Base-by-base conservation (phyloP, 2,888 invertebrate species). In the Pseudococcus jackbeardsleyi region DNA sequence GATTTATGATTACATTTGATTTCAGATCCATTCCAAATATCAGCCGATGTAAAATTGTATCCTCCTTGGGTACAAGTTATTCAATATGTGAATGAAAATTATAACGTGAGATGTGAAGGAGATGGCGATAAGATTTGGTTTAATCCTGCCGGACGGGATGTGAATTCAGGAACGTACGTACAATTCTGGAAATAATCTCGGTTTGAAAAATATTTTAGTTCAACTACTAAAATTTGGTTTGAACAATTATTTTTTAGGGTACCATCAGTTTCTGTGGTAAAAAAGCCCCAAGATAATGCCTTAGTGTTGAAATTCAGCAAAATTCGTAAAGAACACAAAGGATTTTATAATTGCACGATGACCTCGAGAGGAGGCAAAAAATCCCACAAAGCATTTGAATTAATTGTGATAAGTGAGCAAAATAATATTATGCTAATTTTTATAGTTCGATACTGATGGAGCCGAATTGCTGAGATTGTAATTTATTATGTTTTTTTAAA, bases 51-150 rank as follows among this genome's bases (percentile, higher is more conserved):
- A 17, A 88, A 82, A 88, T 22, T 88, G 19, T 33, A 42, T 4
- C 88, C 88, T 22, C 88, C 88, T 39, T 88, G 88, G 88, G 26
- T 77, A 59, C 39, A 42, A 39, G 88, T 85, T 1, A 17, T 88
- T n/a, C 42, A 85, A 85, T 22, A 85, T 50, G 85, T 72, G n/a
- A 85, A 85, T 77, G 85, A 88, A 72, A 85, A 42, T 54, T 88
- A 88, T 19, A 77, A 17, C 50, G 85, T 88, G 19, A 88, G 54
- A 85, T 88, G 88, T 12, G 85, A 77, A 77, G 88, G 88, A 17
- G 46, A 88, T n/a, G 88, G 88, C 5, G 79, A 88, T 19, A 88
- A 88, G 59, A 48, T 39, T 6, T 88, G 88, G 88, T 7, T 48
- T 11, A 48, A 88, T 82, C 50, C 48, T 4, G 12, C 77, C 54